Evolutionary conservation across 2,888 invertebrate species (phyloP).

Genomic region (Torymus texanus): DNA sequence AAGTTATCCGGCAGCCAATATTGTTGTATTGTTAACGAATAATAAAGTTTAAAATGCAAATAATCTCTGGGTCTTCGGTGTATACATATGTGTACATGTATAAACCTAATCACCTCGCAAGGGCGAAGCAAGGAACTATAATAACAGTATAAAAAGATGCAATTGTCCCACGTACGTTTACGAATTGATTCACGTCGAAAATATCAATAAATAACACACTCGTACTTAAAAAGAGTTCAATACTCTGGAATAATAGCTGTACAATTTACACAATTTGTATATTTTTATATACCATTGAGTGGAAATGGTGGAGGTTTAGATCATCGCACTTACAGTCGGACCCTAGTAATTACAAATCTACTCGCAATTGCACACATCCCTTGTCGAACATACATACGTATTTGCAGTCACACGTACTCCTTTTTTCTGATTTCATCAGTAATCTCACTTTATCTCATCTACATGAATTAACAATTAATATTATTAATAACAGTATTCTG

Average conservation of each 20-base stretch:
- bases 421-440: constrained; percentile 53
- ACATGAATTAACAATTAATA: constrained; percentile 69
- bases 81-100: constrained; percentile 31
- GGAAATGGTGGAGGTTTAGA: constrained; percentile 55
- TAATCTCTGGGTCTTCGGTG: constrained; percentile 38
- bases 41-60: constrained; percentile 45
- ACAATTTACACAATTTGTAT: constrained; percentile 53
- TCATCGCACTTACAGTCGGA: constrained; percentile 45
- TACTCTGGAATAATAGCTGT: constrained; percentile 48
- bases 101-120: constrained; percentile 44
- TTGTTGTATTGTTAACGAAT: constrained; percentile 38
- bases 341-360: constrained; percentile 53
- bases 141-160: constrained; percentile 54
- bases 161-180: constrained; percentile 46
- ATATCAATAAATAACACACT: constrained; percentile 50
- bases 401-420: constrained; percentile 59
- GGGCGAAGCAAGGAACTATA: constrained; percentile 54
- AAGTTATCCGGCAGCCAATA: constrained; percentile 18
- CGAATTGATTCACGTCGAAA: constrained; percentile 43
- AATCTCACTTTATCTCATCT: constrained; percentile 59
- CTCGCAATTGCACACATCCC: constrained; percentile 71
- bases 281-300: constrained; percentile 39
- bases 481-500: constrained; percentile 72
- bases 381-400: constrained; percentile 64
- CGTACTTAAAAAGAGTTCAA: constrained; percentile 36